Conservation (phyloP, 2,797 vertebrate genomes). For the Periparus ater region DNA sequence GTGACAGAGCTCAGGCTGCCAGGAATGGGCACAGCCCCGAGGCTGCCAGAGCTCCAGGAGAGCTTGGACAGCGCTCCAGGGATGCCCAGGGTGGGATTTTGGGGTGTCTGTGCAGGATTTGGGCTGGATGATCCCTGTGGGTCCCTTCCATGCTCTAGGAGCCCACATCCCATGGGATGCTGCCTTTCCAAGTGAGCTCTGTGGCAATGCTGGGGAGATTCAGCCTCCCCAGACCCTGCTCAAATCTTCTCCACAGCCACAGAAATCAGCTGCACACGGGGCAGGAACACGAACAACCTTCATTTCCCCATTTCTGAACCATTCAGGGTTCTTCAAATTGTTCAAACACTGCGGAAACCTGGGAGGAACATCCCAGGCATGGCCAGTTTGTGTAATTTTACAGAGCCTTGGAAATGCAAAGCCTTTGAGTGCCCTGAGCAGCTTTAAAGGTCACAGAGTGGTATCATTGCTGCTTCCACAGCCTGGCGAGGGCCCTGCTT, state of each 20-base stretch:
- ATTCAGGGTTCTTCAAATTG: neutral
- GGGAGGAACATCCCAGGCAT: neutral
- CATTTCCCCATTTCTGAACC: rapidly evolving
- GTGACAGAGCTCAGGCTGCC: neutral
- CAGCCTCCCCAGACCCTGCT: neutral
- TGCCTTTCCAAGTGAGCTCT: neutral
- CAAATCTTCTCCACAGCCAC: rapidly evolving
- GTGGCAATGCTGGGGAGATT: rapidly evolving
- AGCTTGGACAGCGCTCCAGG: rapidly evolving
- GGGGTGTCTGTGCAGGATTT: neutral
- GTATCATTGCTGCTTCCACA: neutral
- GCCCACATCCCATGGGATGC: rapidly evolving
- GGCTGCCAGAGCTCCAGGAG: neutral
- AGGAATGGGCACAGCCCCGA: neutral
- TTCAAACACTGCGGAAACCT: neutral
- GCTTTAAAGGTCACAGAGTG: neutral
- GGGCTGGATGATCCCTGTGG: neutral
- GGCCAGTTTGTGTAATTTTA: neutral
- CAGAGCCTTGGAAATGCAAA: neutral
- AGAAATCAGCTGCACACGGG: neutral
- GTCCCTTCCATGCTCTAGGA: neutral
- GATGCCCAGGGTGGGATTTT: neutral
- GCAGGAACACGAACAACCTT: neutral
- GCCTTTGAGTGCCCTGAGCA: neutral
- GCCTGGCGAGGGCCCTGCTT: neutral